Evolutionary conservation across 2,113 vertebrate species (phyloP).

Genomic region (Sinocyclocheilus anshuiensis): DNA sequence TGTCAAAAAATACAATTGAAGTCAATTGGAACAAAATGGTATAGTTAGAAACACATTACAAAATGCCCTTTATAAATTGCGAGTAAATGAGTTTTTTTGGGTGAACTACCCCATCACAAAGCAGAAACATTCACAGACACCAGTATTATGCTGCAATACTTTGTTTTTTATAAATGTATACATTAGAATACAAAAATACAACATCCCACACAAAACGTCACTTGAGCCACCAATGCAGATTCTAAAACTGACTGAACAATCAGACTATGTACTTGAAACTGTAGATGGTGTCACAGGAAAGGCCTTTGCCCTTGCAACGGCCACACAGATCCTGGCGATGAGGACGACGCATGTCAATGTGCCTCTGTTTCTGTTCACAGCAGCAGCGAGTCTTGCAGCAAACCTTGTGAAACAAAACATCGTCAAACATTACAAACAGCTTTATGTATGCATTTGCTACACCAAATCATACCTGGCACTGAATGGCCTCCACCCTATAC

Average conservation of each 20-base stretch:
- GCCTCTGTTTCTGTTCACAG: constrained; percentile 88
- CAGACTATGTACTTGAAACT: constrained; percentile 91
- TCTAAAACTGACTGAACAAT: constrained; percentile 56
- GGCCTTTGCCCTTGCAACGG: constrained; percentile 87
- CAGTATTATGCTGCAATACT: constrained; percentile 55
- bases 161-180: constrained; percentile 52
- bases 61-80: too few relatives aligned
- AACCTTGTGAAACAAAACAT: constrained; percentile 69
- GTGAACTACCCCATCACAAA: neutral
- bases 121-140: neutral
- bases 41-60: too few relatives aligned
- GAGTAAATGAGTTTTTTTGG: neutral
- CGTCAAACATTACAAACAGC: neutral
- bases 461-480: constrained; percentile 82
- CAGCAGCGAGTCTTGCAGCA: constrained; percentile 85
- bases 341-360: constrained; percentile 86
- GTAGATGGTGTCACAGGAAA: constrained; percentile 90
- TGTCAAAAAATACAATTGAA: too few relatives aligned
- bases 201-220: neutral
- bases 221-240: neutral
- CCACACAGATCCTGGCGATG: constrained; percentile 93
- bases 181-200: constrained; percentile 59
- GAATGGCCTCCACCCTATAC: constrained; percentile 91
- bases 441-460: neutral
- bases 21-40: too few relatives aligned